Evolutionary conservation across 2,797 vertebrate species (phyloP).

Genomic region (Percopsis omiscomaycus): DNA sequence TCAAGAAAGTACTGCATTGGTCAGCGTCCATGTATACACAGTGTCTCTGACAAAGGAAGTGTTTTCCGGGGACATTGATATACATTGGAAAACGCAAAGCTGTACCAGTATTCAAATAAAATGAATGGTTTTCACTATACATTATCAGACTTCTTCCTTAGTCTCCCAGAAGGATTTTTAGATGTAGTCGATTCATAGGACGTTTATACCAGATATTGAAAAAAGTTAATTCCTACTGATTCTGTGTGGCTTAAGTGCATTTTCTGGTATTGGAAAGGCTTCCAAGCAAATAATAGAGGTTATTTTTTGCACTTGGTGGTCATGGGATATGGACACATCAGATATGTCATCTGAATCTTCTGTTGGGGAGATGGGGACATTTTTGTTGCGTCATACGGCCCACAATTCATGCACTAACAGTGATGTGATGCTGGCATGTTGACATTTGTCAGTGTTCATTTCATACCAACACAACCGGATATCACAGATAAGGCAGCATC

Average conservation of each 20-base stretch:
- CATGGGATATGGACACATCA: conserved; percentile 6
- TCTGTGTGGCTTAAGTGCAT: conserved; percentile 30
- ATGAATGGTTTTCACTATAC: not conserved
- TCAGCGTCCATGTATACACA: not conserved
- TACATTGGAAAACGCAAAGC: conserved; percentile 7
- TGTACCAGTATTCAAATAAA: not conserved
- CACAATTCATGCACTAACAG: too few relatives aligned
- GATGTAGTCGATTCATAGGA: not conserved
- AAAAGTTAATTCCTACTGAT: conserved; percentile 24
- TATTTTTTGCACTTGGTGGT: conserved; percentile 26
- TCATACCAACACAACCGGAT: too few relatives aligned
- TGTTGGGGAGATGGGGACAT: not conserved
- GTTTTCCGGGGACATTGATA: conserved; percentile 11
- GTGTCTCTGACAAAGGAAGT: not conserved
- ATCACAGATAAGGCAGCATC: too few relatives aligned
- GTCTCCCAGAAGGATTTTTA: not conserved
- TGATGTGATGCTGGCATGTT: too few relatives aligned
- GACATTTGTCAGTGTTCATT: too few relatives aligned
- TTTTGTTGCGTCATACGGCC: too few relatives aligned
- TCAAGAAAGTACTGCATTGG: conserved; percentile 16
- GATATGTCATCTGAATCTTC: conserved; percentile 19
- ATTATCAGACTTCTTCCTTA: not conserved
- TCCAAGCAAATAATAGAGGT: conserved; percentile 35
- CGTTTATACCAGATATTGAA: not conserved
- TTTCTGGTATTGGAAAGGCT: conserved; percentile 21